Percentiles rank a stretch among this genome's conserved stretches.
Conservation (phyloP, 92 coral and sea anemone species). For the Porites rus region DNA sequence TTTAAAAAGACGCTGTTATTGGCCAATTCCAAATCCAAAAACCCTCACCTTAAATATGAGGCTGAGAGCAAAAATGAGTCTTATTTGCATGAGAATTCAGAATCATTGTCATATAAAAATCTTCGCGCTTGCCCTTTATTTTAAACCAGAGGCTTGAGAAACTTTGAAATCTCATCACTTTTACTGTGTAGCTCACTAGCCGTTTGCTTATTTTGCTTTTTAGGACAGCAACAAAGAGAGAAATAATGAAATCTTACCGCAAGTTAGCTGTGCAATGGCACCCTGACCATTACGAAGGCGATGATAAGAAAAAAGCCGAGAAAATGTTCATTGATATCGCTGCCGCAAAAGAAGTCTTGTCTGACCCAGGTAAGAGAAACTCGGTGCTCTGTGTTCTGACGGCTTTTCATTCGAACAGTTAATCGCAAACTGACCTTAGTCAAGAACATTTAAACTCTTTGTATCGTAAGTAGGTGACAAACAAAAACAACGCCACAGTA, state of each 20-base stretch:
- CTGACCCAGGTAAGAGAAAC: slow-evolving; percentile 84
- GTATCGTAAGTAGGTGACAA: not conserved
- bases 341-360: slow-evolving; percentile 97
- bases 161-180: too few relatives aligned
- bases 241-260: slow-evolving; percentile 89
- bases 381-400: not conserved
- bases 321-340: slow-evolving; percentile 96
- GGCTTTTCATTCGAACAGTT: not conserved
- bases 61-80: not conserved
- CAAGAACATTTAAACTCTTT: not conserved
- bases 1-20: too few relatives aligned
- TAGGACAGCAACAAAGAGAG: slow-evolving; percentile 94
- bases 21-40: too few relatives aligned
- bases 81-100: too few relatives aligned
- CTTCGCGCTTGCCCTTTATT: too few relatives aligned
- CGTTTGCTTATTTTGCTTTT: not conserved
- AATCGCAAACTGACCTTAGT: too few relatives aligned
- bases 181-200: not conserved
- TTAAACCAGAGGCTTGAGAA: too few relatives aligned
- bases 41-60: not conserved
- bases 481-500: too few relatives aligned
- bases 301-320: slow-evolving; percentile 92
- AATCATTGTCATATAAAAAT: too few relatives aligned
- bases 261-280: slow-evolving; percentile 98
- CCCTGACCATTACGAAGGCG: slow-evolving; percentile 95